phyloP scores from a whole-genome alignment of 2,113 vertebrate species.

The Petroica traversi region DNA sequence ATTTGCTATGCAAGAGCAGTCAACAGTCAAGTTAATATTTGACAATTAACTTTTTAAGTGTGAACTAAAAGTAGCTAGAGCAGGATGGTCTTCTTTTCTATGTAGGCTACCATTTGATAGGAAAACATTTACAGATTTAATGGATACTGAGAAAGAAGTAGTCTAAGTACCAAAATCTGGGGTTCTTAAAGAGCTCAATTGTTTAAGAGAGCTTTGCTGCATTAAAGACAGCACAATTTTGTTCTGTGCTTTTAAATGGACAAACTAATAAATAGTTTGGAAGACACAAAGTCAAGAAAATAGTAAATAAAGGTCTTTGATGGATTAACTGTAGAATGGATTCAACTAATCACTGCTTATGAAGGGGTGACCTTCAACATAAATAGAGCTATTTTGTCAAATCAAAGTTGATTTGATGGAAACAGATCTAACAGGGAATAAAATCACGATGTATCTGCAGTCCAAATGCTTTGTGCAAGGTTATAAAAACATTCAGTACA shows the following conservation, averaged over 20 bases:
- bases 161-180: background rate
- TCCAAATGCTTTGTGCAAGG: slow-evolving; percentile 44
- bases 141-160: background rate
- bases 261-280: slow-evolving; percentile 23
- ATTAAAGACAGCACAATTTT: background rate
- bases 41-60: background rate
- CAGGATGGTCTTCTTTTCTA: background rate
- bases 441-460: slow-evolving; percentile 34
- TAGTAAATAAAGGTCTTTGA: slow-evolving; percentile 44
- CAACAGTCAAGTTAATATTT: background rate
- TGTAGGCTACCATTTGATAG: background rate
- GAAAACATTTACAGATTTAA: background rate
- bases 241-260: background rate
- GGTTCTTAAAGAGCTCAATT: background rate
- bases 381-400: slow-evolving; percentile 40
- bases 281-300: slow-evolving; percentile 36
- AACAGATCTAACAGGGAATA: slow-evolving; percentile 46
- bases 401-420: slow-evolving; percentile 10
- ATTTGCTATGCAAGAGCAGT: background rate
- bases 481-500: slow-evolving; percentile 40
- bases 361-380: slow-evolving; percentile 54
- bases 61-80: background rate
- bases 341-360: slow-evolving; percentile 44
- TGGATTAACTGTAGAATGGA: slow-evolving; percentile 35
- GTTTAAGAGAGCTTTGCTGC: background rate